Evolutionary conservation across 2,888 invertebrate genomes (phyloP).

Genomic region (Nebria salina): DNA sequence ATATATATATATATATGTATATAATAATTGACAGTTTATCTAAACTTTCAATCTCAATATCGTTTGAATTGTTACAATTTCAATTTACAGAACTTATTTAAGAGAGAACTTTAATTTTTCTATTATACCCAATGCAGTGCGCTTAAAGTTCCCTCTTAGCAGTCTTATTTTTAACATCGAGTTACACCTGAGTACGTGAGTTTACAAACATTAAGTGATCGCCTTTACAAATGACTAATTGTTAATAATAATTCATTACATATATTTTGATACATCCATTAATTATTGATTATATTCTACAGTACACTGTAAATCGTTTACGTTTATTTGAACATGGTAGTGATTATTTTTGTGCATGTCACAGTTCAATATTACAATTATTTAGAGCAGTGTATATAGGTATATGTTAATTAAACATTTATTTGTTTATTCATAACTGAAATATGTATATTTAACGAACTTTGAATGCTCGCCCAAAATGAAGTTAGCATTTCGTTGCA

Average conservation of each 20-base stretch:
- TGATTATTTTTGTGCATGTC: slow-evolving; percentile 10
- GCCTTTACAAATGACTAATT: slow-evolving; percentile 32
- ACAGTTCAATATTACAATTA: neutral
- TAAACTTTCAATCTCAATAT: too few relatives aligned
- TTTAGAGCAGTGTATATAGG: slow-evolving; percentile 5
- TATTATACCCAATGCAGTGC: neutral
- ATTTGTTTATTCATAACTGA: neutral
- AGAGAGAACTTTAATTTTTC: neutral
- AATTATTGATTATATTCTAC: slow-evolving; percentile 9
- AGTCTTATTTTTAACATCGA: slow-evolving; percentile 36
- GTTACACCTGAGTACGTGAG: slow-evolving; percentile 42
- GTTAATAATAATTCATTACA: slow-evolving; percentile 7
- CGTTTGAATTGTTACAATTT: too few relatives aligned
- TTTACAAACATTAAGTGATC: slow-evolving; percentile 34
- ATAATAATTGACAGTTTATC: too few relatives aligned
- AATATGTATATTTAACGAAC: too few relatives aligned
- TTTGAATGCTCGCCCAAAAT: too few relatives aligned
- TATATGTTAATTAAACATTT: too few relatives aligned
- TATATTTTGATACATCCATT: slow-evolving; percentile 22
- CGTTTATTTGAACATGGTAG: slow-evolving; percentile 7
- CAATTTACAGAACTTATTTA: too few relatives aligned
- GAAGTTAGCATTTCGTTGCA: too few relatives aligned
- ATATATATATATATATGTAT: too few relatives aligned
- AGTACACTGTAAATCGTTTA: slow-evolving; percentile 12
- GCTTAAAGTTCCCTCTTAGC: slow-evolving; percentile 3